Conservation (phyloP, 2,888 invertebrate species). For the Platypus cylindrus region DNA sequence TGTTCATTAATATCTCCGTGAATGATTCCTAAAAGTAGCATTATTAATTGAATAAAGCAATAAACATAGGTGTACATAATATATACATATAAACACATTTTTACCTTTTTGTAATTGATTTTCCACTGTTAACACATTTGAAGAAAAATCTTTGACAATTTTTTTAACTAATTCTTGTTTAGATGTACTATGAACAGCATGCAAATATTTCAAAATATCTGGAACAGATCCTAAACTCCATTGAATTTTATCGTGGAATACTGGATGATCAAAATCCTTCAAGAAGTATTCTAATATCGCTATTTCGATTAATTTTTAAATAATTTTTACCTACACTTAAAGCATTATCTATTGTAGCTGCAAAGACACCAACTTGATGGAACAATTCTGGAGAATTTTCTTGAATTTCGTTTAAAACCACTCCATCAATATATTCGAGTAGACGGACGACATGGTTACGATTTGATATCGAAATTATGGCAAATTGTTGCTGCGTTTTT, state of each 20-base stretch:
- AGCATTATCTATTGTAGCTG: slow-evolving; percentile 54
- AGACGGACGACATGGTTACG: slow-evolving; percentile 57
- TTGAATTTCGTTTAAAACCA: slow-evolving; percentile 49
- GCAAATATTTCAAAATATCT: slow-evolving; percentile 54
- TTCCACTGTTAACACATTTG: slow-evolving; percentile 46
- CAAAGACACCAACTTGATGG: slow-evolving; percentile 58
- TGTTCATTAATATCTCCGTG: slow-evolving; percentile 90
- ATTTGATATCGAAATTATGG: slow-evolving; percentile 39
- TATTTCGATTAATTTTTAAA: not conserved
- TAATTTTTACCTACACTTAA: slow-evolving; percentile 43
- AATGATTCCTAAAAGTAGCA: slow-evolving; percentile 40
- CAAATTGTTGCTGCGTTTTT: slow-evolving; percentile 49
- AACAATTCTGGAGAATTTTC: slow-evolving; percentile 47
- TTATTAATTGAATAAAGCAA: not conserved
- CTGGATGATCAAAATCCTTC: slow-evolving; percentile 60
- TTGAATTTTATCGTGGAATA: slow-evolving; percentile 49
- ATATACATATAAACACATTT: not conserved
- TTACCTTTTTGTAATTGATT: slow-evolving; percentile 46
- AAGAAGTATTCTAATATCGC: not conserved
- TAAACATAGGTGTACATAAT: not conserved
- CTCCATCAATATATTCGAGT: slow-evolving; percentile 63
- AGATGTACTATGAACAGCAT: slow-evolving; percentile 50
- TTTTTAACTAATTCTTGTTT: slow-evolving; percentile 46
- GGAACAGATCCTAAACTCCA: slow-evolving; percentile 68
- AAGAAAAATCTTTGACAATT: slow-evolving; percentile 50